These are phyloP conservation scores for Agapostemon virescens DNA, from an alignment of 2,888 invertebrate species.

Conservation along the genomic window DNA sequence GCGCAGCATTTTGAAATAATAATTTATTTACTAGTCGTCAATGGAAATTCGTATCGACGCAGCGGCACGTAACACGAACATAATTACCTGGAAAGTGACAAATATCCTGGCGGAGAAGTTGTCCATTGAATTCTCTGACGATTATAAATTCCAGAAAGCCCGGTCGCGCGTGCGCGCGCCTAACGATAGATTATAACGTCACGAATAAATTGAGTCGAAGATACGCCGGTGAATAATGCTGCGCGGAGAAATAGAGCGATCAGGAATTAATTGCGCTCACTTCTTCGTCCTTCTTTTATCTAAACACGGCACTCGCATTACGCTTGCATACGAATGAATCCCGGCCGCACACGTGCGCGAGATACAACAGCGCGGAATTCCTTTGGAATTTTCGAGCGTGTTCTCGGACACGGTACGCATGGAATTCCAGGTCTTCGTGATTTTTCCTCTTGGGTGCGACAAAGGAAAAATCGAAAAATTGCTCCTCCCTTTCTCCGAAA, in stretches of 20 bases:
- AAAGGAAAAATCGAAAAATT: constrained; percentile 32
- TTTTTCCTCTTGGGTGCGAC: constrained; percentile 48
- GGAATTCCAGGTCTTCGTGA: constrained; percentile 53
- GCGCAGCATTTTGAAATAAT: neutral
- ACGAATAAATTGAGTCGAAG: neutral
- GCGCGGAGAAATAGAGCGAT: constrained; percentile 16
- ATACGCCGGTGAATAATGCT: neutral
- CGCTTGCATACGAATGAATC: constrained; percentile 11
- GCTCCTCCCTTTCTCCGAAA: neutral
- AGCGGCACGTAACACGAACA: neutral
- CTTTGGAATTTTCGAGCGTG: constrained; percentile 59
- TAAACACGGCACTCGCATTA: constrained; percentile 29
- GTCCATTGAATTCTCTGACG: neutral
- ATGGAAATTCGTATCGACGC: neutral
- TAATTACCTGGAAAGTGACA: neutral
- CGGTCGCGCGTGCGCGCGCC: too few species aligned
- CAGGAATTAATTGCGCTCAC: constrained; percentile 30
- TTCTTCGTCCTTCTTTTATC: constrained; percentile 11
- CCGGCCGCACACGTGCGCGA: constrained; percentile 10
- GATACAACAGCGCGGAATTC: constrained; percentile 33
- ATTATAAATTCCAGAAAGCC: neutral
- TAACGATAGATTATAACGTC: neutral
- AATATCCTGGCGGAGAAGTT: neutral
- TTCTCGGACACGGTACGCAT: constrained; percentile 54
- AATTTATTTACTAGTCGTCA: neutral